Base-by-base conservation (phyloP, 2,797 vertebrate species). In the Hippoglossus hippoglossus region DNA sequence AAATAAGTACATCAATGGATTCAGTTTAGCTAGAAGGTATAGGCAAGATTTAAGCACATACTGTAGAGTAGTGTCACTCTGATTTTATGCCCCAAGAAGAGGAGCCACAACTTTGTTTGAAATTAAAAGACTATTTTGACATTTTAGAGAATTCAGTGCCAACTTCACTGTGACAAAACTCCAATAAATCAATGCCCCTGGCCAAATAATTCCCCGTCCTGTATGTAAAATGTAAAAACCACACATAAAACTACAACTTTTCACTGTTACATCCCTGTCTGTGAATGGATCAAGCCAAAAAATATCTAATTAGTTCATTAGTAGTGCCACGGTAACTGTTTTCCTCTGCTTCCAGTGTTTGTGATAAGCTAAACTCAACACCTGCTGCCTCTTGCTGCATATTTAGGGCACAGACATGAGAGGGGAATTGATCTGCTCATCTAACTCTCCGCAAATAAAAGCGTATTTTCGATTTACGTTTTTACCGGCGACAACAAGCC, bases 351-450 rank as follows among this genome's bases (percentile, higher is more conserved):
- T 52, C 16, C n/a, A 54, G 39, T 47, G 49, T 46, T 41, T 76
- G 12, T 63, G 26, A 34, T 74, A 58, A 64, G 4, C 25, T 31
- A 39, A 50, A 25, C 2, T 46, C 41, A 54, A 25, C 24, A 13
- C 49, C 55, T 71, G 53, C 28, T 72, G 19, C 7, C 54, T 64
- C 3, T 31, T 22, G 16, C 28, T n/a, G 56, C 18, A 49, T 11
- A 49, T 65, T 28, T 22, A 50, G 47, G 5, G 0, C 13, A 9
- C 18, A 52, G 6, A 31, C 15, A 31, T 39, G 2, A 54, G 15
- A 59, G 10, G 18, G n/a, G 1, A 39, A 49, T 72, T 41, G 22
- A 41, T 61, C 7, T 46, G 15, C 44, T 60, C 34, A 8, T 56
- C 24, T 5, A 10, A 67, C 10, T 49, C 47, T 34, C 0, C 0